phyloP scores from a whole-genome alignment of 1,140 invertebrate species.

The Dolichoris vasculosae region DNA sequence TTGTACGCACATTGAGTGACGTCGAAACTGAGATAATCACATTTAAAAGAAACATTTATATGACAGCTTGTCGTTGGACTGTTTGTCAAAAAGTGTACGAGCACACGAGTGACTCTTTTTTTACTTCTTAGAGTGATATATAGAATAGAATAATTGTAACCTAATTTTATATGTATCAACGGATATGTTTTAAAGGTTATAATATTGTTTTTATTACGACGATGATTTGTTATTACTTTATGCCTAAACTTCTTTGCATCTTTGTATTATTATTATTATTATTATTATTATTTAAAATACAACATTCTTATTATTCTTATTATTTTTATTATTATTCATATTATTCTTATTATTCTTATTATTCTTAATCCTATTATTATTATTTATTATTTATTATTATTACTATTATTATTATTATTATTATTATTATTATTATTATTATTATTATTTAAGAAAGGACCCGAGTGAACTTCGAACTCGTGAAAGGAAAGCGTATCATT shows the following conservation, averaged over 20 bases:
- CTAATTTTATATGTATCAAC: constrained; percentile 66
- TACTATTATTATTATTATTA: too few relatives aligned
- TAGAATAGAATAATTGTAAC: constrained; percentile 57
- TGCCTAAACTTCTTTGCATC: constrained; percentile 13
- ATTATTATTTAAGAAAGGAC: constrained; percentile 47
- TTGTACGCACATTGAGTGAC: neutral
- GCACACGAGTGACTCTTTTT: constrained; percentile 23
- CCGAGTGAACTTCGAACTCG: constrained; percentile 36
- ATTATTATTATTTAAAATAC: constrained; percentile 1
- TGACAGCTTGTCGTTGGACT: neutral
- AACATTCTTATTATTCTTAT: neutral
- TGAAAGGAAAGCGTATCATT: constrained; percentile 9
- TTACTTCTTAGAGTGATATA: constrained; percentile 32
- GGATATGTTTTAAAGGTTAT: constrained; percentile 65
- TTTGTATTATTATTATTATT: constrained; percentile 2
- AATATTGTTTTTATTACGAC: constrained; percentile 40
- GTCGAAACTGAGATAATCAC: neutral
- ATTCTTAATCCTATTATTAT: too few relatives aligned
- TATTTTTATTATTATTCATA: neutral
- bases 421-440: neutral
- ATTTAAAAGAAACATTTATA: constrained; percentile 20
- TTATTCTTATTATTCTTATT: neutral
- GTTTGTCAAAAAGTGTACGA: constrained; percentile 14
- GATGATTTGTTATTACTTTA: constrained; percentile 41
- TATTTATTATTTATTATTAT: neutral